A percentile compares a stretch with the other conserved stretches of the same genome.
Conservation (phyloP, 2,113 vertebrate species). For the Tragulus kanchil region DNA sequence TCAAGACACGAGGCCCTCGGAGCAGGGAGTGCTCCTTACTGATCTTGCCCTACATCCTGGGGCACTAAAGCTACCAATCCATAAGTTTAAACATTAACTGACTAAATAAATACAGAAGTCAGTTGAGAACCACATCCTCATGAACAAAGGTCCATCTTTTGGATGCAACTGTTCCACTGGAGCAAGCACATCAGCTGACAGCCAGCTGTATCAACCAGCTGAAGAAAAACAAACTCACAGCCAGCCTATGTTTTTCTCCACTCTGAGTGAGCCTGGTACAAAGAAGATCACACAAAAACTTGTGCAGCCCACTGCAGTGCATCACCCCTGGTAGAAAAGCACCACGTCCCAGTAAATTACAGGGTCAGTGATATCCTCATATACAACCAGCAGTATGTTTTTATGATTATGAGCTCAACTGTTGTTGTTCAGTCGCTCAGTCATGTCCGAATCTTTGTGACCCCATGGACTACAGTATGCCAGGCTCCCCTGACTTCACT, state of each 20-base stretch:
- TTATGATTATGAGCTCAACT: neutral
- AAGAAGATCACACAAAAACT: neutral
- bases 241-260: neutral
- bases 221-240: neutral
- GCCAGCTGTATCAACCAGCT: neutral
- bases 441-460: neutral
- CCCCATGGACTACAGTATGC: neutral
- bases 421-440: neutral
- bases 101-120: neutral
- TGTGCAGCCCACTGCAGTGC: neutral
- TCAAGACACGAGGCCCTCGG: neutral
- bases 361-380: neutral
- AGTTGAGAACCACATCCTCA: neutral
- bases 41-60: neutral
- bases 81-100: neutral
- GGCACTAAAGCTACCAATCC: neutral
- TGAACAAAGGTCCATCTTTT: neutral
- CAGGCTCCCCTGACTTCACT: neutral
- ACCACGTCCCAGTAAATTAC: neutral
- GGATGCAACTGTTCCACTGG: neutral
- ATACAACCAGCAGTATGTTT: neutral
- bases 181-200: neutral
- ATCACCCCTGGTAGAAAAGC: neutral
- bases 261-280: neutral
- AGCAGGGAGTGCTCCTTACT: neutral